Percentiles rank a stretch among this genome's conserved stretches.
phyloP scores from a whole-genome alignment of 2,888 invertebrate species.

The Teinopalpus imperialis region DNA sequence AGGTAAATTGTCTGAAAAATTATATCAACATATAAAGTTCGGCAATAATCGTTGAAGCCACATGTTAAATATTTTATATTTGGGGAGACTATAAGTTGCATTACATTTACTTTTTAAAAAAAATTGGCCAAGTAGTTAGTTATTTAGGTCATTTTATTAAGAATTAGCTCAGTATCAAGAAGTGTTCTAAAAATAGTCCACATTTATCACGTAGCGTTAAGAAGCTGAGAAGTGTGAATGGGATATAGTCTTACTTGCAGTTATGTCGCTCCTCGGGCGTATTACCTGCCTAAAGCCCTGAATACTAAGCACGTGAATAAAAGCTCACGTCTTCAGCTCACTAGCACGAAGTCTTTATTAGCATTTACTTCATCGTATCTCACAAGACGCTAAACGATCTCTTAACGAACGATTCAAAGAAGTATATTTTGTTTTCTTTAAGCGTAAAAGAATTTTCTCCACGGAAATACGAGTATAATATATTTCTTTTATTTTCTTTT shows the following conservation, averaged over 20 bases:
- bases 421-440: constrained; percentile 8
- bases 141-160: constrained; percentile 19
- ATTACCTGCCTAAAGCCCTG: constrained; percentile 5
- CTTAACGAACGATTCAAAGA: no score
- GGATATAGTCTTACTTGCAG: constrained; percentile 4
- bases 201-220: constrained; percentile 2
- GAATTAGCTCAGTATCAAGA: constrained; percentile 17
- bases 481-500: no score
- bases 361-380: not conserved
- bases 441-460: constrained; percentile 5
- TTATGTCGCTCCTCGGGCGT: constrained; percentile 5
- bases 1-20: no score
- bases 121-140: no score
- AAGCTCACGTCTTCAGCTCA: constrained; percentile 1
- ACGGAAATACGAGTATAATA: constrained; percentile 4
- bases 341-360: not conserved
- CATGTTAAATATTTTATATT: no score
- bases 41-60: no score
- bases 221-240: constrained; percentile 15
- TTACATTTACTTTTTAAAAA: no score
- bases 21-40: no score
- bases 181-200: constrained; percentile 18
- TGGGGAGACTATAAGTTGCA: no score
- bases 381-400: no score
- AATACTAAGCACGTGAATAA: no score